Base-by-base conservation (phyloP, 2,888 invertebrate species). In the Polydrusus tereticollis region DNA sequence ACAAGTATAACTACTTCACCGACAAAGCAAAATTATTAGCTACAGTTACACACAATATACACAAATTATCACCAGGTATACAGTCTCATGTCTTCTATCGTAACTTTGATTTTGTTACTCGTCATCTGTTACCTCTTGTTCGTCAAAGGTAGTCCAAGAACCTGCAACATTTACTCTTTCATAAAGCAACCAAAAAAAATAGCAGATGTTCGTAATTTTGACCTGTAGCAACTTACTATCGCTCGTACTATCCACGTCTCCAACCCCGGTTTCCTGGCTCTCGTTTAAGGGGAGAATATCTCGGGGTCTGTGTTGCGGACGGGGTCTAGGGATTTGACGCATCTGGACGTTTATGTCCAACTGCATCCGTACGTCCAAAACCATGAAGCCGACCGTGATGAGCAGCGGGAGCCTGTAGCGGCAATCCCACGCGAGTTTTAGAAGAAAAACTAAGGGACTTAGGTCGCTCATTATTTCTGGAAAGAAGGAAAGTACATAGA, bases 361-460 rank as follows among this genome's bases (percentile, higher is more conserved):
- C 78, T 91, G 91, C 85, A 92, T 87, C 60, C 91, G 87, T 33
- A 91, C 88, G 78, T 92, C 91, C 84, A 92, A 87, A 0, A 90
- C 89, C 83, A 92, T 88, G 77, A 92, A 90, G 14, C 88, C 89
- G 8, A 91, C 88, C 8, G 91, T 88, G 55, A 92, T 88, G 10
- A 93, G 84, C 41, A 91, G 86, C 0, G 93, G 93, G 58, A 93
- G 86, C 58, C 91, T 88, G 72, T 91, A 86, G 43, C 92, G 88
- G 55, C 90, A 90, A 75, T 90, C 89, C 92, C 92, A 93, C 1
- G 92, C 93, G 77, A 93, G 85, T 75, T 90, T 89, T 38, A 93
- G 87, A 76, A 93, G 87, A 82, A 93, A 93, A 63, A 92, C 82
- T 73, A 93, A 86, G 7, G 84, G 80, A 38, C 72, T 75, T 74